Conservation (phyloP, 1,140 invertebrate genomes). For the Pseudomyrmex gracilis region DNA sequence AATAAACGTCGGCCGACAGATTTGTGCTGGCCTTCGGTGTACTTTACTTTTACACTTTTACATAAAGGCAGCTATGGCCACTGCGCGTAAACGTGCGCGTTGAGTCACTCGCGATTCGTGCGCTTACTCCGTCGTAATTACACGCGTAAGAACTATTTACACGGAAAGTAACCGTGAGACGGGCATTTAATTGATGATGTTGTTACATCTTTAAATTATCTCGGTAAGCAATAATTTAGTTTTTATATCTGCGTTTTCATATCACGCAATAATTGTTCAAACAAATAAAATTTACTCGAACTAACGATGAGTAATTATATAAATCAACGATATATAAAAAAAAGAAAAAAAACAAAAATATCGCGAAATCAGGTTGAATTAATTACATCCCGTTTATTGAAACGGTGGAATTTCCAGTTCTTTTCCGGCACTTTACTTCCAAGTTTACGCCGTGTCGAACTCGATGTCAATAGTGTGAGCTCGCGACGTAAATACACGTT, state of each 20-base stretch:
- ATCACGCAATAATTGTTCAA: background rate
- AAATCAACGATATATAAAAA: background rate
- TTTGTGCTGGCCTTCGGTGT: conserved; percentile 57
- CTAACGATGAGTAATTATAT: conserved; percentile 21
- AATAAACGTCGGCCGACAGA: conserved; percentile 61
- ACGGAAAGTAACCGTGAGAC: conserved; percentile 1
- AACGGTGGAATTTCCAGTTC: conserved; percentile 22
- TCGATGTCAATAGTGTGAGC: conserved; percentile 1
- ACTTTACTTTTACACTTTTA: conserved; percentile 20
- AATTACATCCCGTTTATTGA: background rate
- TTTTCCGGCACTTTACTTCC: conserved; percentile 35
- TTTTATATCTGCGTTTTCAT: background rate
- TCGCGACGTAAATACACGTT: background rate
- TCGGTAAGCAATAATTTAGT: conserved; percentile 8
- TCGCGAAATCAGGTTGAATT: conserved; percentile 16
- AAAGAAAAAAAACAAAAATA: background rate
- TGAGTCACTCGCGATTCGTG: conserved; percentile 28
- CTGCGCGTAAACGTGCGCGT: conserved; percentile 15
- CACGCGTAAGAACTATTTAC: background rate
- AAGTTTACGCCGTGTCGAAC: conserved; percentile 43
- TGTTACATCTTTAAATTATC: conserved; percentile 5
- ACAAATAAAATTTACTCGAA: background rate
- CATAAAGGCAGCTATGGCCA: background rate
- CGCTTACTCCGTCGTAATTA: conserved; percentile 31
- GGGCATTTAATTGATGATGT: conserved; percentile 2